phyloP scores from a whole-genome alignment of 1,140 invertebrate species.

The Pseudomyrmex pallidus region DNA sequence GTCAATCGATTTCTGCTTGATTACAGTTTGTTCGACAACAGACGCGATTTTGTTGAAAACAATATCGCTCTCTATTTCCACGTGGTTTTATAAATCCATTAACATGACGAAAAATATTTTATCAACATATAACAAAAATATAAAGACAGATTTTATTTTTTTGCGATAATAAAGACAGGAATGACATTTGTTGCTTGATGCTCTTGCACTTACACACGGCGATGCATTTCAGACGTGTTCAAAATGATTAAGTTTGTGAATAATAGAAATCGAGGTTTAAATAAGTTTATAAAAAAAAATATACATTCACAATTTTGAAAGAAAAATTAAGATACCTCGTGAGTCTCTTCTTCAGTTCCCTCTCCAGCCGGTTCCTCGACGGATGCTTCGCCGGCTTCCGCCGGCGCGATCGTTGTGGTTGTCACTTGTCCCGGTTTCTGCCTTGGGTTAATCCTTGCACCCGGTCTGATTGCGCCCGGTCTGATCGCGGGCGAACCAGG shows the following conservation, averaged over 20 bases:
- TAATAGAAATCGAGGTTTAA: background rate
- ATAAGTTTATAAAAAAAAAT: too few species aligned
- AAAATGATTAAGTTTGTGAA: background rate
- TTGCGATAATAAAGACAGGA: background rate
- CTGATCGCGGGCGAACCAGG: constrained; percentile 80
- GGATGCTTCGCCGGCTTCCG: constrained; percentile 76
- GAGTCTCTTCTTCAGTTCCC: constrained; percentile 84
- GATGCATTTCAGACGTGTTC: too few species aligned
- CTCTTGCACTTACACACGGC: background rate
- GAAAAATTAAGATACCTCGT: constrained; percentile 66
- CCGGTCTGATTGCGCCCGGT: constrained; percentile 83
- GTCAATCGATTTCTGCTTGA: constrained; percentile 14
- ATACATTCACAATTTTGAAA: background rate
- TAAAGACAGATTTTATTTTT: background rate
- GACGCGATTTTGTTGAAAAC: background rate
- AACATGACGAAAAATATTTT: background rate
- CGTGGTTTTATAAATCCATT: background rate
- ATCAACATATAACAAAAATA: too few species aligned
- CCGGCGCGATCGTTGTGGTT: constrained; percentile 80
- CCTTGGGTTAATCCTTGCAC: constrained; percentile 85
- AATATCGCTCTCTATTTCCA: background rate
- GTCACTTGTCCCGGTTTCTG: constrained; percentile 82
- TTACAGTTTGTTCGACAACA: background rate
- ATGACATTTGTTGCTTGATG: background rate
- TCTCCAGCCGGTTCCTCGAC: constrained; percentile 84